A percentile compares a stretch with the other conserved stretches of the same genome.
Conservation (phyloP, 1,140 invertebrate species). For the Calycopis cecrops region DNA sequence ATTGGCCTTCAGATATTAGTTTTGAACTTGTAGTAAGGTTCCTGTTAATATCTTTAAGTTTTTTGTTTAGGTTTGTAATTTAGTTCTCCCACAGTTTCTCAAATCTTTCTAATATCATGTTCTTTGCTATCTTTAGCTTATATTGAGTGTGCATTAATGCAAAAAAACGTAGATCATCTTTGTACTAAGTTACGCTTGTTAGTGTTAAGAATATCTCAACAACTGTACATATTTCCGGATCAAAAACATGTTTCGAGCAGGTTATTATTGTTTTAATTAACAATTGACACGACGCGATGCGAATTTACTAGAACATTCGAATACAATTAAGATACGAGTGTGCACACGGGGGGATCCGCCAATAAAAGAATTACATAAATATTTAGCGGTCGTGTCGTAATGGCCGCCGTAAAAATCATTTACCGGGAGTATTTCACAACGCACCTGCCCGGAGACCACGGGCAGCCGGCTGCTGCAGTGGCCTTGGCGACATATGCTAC, state of each 20-base stretch:
- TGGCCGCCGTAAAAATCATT: too few species aligned
- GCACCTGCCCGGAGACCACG: too few species aligned
- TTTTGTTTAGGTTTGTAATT: too few species aligned
- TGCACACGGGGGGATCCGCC: background rate
- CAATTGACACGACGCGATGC: constrained; percentile 1
- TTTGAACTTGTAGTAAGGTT: too few species aligned
- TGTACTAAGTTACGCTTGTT: too few species aligned
- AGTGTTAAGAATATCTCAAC: background rate
- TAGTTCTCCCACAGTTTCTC: too few species aligned
- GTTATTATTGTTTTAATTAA: constrained; percentile 1
- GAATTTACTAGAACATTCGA: constrained; percentile 1
- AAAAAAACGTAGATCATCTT: background rate
- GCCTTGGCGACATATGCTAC: too few species aligned
- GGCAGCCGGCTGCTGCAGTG: too few species aligned
- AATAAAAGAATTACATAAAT: background rate
- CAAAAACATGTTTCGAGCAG: background rate
- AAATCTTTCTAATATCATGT: too few species aligned
- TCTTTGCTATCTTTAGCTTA: background rate
- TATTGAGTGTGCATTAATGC: background rate
- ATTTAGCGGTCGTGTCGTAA: background rate
- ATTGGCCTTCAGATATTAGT: too few species aligned
- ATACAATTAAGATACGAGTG: background rate
- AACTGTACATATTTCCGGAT: background rate
- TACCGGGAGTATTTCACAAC: too few species aligned
- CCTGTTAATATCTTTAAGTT: too few species aligned